Base-by-base conservation (phyloP, 2,888 invertebrate genomes). In the Trypoxylon attenuatum region DNA sequence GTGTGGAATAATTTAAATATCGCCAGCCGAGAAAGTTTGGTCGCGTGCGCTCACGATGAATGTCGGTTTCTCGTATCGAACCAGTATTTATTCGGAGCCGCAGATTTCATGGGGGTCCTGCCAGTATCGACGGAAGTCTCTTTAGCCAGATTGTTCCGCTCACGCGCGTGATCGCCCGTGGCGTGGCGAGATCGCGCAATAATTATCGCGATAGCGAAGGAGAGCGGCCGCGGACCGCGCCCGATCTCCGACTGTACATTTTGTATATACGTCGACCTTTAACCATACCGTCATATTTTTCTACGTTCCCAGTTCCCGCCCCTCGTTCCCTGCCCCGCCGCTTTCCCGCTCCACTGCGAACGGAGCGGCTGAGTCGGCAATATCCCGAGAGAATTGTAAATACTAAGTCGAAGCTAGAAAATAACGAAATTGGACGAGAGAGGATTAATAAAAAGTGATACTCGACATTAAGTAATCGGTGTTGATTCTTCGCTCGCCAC, bases 261-360 rank as follows among this genome's bases (percentile, higher is more conserved):
- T 63, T 76, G 76, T 77, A 76, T 63, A 71, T 72, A 70, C 49
- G 54, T 57, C 64, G 55, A 22, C 63, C 59, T 60, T 64, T 76
- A 73, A 76, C 59, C 56, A 73, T 74, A 80, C 76, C 79, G 81
- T 86, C 82, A 86, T 86, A 87, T 87, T 87, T 87, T 87, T 86
- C 82, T 87, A 87, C 86, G 81, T 80, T n/a, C n/a, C n/a, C n/a
- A n/a, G n/a, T n/a, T n/a, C n/a, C n/a, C n/a, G n/a, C n/a, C n/a
- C n/a, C n/a, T n/a, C n/a, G n/a, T n/a, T n/a, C n/a, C n/a, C n/a
- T n/a, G n/a, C n/a, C n/a, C n/a, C n/a, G n/a, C n/a, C n/a, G n/a
- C n/a, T n/a, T n/a, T n/a, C 77, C 63, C 69, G 54, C 51, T 60
- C 64, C 58, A 51, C 52, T 57, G 59, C 38, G 57, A 58, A 58